Evolutionary conservation across 2,797 vertebrate genomes (phyloP), one percentile per base, ranked within the genome.

Genomic region (Acipenser ruthenus): DNA sequence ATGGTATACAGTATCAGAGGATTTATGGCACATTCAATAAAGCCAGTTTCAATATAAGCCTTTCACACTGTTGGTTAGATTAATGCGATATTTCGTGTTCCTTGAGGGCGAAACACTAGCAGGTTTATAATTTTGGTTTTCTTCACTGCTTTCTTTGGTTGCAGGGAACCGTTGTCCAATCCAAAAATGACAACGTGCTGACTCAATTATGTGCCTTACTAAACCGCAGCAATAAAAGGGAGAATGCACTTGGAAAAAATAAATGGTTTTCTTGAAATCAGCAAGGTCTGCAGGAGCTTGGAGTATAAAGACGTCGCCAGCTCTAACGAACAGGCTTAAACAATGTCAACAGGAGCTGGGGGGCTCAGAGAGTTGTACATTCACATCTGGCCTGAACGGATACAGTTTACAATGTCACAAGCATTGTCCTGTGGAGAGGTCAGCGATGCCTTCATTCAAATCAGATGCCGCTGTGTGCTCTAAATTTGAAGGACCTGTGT

Each of bases 131-230:
- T 64, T 49, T 10, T 37, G n/a, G 12, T 15, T 13, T 6, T 50
- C 13, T n/a, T 13, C 11, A 10, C 8, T 37, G 9, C 60, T 15
- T 62, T 23, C 10, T 62, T 62, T 23, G 13, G 60, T 62, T 62
- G 7, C 23, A 47, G 10, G 62, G 7, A 49, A 47, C 7, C 48
- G 11, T 8, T 12, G 6, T 11, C 23, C 6, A 6, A 59, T 59
- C 67, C 55, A 64, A 51, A 12, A 68, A 64, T 59, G 7, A 63
- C 64, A 69, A 58, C 10, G 12, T 58, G 55, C 55, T 58, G 55
- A 58, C 55, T 58, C n/a, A 58, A 7, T 58, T 58, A 11, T 11
- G 12, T 6, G 9, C 6, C 12, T 13, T 58, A 58, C 2, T 12
- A 58, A 58, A 58, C 55, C 7, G 2, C 6, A 58, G 55, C 12